Evolutionary conservation across 2,888 invertebrate species (phyloP).

Genomic region (Cheilosia scutellata): DNA sequence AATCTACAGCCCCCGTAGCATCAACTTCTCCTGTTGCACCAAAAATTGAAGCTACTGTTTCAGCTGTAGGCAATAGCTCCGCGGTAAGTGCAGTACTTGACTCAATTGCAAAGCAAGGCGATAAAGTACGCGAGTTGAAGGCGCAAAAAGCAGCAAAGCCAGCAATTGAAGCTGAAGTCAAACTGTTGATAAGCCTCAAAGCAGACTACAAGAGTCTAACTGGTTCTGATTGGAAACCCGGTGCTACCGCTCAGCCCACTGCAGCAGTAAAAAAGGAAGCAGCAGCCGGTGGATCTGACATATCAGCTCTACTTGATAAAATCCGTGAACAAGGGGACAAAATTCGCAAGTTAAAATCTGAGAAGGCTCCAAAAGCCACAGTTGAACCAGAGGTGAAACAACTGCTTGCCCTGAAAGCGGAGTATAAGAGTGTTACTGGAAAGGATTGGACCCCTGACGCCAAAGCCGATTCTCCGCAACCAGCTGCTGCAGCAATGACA

Average conservation of each 20-base stretch:
- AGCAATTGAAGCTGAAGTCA: conserved; percentile 86
- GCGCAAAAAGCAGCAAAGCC: conserved; percentile 88
- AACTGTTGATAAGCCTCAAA: conserved; percentile 89
- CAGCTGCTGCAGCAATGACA: conserved; percentile 64
- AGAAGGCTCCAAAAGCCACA: conserved; percentile 85
- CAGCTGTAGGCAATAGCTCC: conserved; percentile 16
- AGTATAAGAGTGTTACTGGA: conserved; percentile 86
- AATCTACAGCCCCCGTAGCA: conserved; percentile 69
- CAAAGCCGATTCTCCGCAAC: conserved; percentile 59
- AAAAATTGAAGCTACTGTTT: background rate
- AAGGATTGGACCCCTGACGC: conserved; percentile 84
- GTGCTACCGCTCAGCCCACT: conserved; percentile 79
- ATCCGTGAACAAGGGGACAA: conserved; percentile 87
- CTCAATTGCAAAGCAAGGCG: conserved; percentile 87
- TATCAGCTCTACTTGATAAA: conserved; percentile 81
- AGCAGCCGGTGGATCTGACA: conserved; percentile 63
- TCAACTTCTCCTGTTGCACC: background rate
- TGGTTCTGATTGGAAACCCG: conserved; percentile 86
- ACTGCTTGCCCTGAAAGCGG: conserved; percentile 86
- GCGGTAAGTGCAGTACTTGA: conserved; percentile 74
- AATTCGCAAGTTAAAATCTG: conserved; percentile 86
- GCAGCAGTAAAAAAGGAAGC: conserved; percentile 38
- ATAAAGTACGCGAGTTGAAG: conserved; percentile 91
- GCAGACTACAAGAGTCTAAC: conserved; percentile 90
- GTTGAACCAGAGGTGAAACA: conserved; percentile 84